Percentiles rank a stretch among this genome's conserved stretches.
Evolutionary conservation across 2,113 vertebrate genomes (phyloP).

Genomic region (Neogale vison): DNA sequence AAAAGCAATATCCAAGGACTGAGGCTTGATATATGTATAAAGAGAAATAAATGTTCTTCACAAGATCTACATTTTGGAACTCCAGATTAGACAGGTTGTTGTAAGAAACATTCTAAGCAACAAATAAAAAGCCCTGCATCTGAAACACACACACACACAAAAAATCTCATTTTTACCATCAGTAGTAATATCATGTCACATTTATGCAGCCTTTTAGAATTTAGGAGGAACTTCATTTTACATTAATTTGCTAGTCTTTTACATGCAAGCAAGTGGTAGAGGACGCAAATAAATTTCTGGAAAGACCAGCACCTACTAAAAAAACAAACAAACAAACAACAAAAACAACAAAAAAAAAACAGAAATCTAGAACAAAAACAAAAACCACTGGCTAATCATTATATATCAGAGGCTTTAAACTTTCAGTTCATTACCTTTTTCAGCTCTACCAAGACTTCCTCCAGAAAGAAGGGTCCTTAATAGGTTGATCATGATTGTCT

Average conservation of each 20-base stretch:
- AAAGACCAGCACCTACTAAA: background rate
- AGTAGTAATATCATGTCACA: background rate
- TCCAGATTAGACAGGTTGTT: background rate
- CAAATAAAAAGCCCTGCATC: background rate
- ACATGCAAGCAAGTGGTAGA: background rate
- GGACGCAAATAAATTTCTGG: background rate
- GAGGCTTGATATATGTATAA: background rate
- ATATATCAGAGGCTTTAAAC: background rate
- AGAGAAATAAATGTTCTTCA: slow-evolving; percentile 47
- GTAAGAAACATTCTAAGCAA: background rate
- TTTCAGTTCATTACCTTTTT: background rate
- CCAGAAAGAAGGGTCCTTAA: background rate
- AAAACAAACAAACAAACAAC: background rate
- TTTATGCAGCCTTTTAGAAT: slow-evolving; percentile 24
- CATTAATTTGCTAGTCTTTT: background rate
- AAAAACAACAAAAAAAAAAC: too few species aligned
- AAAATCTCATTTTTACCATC: background rate
- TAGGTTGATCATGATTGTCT: background rate
- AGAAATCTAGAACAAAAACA: background rate
- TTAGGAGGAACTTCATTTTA: slow-evolving; percentile 20
- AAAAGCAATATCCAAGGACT: slow-evolving; percentile 37
- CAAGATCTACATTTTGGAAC: slow-evolving; percentile 10
- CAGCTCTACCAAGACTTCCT: background rate
- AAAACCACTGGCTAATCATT: background rate
- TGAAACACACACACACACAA: background rate